Evolutionary conservation across 2,888 invertebrate species (phyloP).

Genomic region (Polydrusus cervinus): DNA sequence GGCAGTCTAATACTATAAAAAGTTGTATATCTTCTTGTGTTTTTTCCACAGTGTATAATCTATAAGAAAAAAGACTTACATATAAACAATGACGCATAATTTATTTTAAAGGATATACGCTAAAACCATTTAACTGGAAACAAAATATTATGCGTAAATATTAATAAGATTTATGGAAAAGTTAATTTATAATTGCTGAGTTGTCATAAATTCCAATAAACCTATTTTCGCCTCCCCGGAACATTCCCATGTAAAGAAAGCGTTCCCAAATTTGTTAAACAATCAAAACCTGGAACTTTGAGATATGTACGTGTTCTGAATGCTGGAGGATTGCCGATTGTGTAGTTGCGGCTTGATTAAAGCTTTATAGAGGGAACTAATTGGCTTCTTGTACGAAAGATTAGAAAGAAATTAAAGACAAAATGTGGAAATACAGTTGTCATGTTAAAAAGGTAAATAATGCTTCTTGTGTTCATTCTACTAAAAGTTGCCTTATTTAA

Average conservation of each 20-base stretch:
- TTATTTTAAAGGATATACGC: too few species aligned
- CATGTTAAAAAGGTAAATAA: background rate
- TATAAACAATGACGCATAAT: background rate
- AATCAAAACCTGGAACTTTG: background rate
- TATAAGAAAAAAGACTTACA: constrained; percentile 58
- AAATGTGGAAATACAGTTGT: constrained; percentile 2
- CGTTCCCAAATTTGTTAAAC: background rate
- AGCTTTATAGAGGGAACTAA: background rate
- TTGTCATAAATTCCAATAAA: background rate
- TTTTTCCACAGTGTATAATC: constrained; percentile 75
- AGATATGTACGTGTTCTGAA: background rate
- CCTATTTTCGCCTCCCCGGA: background rate
- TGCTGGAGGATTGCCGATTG: background rate
- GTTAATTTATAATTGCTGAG: background rate
- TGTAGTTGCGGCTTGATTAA: background rate
- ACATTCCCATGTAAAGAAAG: background rate
- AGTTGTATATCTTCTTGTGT: constrained; percentile 61
- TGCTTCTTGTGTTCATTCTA: too few species aligned
- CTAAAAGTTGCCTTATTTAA: too few species aligned
- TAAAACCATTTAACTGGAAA: background rate
- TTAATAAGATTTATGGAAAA: too few species aligned
- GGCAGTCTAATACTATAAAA: constrained; percentile 68
- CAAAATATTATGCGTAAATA: too few species aligned
- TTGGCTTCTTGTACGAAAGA: background rate
- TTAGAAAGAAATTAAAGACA: background rate